These are phyloP conservation scores for Hymenopus coronatus DNA, from an alignment of 2,888 invertebrate genomes.

Conservation along the genomic window DNA sequence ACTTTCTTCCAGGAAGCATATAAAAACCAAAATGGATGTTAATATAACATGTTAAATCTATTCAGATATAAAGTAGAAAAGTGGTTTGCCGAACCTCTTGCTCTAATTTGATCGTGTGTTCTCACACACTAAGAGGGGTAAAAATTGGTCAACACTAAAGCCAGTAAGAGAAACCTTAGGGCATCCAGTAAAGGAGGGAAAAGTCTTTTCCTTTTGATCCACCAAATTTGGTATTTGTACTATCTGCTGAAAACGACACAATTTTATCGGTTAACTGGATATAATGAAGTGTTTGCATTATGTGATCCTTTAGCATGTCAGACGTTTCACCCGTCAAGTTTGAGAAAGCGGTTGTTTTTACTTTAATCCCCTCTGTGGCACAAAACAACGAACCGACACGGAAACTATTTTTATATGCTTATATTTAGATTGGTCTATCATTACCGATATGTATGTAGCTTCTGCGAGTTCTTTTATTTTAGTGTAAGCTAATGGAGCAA, in stretches of 20 bases:
- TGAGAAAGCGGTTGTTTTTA: conserved; percentile 9
- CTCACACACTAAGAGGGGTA: too few species aligned
- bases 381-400: conserved; percentile 1
- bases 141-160: too few species aligned
- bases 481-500: neutral
- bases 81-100: too few species aligned
- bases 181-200: too few species aligned
- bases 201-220: conserved; percentile 31
- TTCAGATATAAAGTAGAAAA: too few species aligned
- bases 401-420: conserved; percentile 13
- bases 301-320: conserved; percentile 6
- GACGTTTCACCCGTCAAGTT: neutral
- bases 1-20: too few species aligned
- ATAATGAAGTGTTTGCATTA: neutral
- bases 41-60: too few species aligned
- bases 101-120: too few species aligned
- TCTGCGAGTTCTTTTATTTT: neutral
- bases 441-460: neutral
- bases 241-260: conserved; percentile 46
- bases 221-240: conserved; percentile 40
- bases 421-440: conserved; percentile 6
- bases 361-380: conserved; percentile 4
- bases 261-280: neutral
- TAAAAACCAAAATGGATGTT: too few species aligned
- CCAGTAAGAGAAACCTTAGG: too few species aligned